Base-by-base conservation (phyloP, 1,140 invertebrate genomes). In the Dinothrombium tinctorium region DNA sequence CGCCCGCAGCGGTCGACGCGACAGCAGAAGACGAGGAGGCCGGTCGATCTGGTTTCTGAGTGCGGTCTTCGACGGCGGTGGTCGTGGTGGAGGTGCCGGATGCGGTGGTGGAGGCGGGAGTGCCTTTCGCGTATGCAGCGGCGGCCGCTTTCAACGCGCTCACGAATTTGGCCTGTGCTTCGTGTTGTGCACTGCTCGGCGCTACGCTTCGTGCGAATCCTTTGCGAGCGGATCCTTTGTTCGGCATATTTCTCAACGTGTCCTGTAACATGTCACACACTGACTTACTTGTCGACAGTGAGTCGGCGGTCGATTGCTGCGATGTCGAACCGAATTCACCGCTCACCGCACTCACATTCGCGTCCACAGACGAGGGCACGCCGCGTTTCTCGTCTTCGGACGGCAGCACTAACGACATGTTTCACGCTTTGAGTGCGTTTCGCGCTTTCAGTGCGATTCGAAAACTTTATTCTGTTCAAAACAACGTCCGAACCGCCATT, bases 281-380 rank as follows among this genome's bases (percentile, higher is more conserved):
- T 33, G n/a, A 45, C 41, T 33, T 42, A 42, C 35, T 20, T 14
- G 15, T 19, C 14, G 14, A 21, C 8, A 8, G 31, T 25, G 23
- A 55, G 48, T 37, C 56, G 51, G n/a, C n/a, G n/a, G n/a, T n/a
- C n/a, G n/a, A n/a, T n/a, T n/a, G n/a, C n/a, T n/a, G n/a, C n/a
- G n/a, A n/a, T n/a, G n/a, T n/a, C n/a, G n/a, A n/a, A n/a, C n/a
- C n/a, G n/a, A n/a, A n/a, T n/a, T n/a, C n/a, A n/a, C n/a, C n/a
- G n/a, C n/a, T n/a, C n/a, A n/a, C n/a, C n/a, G n/a, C n/a, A n/a
- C n/a, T n/a, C n/a, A n/a, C n/a, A n/a, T n/a, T n/a, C n/a, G n/a
- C n/a, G n/a, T n/a, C n/a, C n/a, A n/a, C n/a, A n/a, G n/a, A n/a
- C n/a, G n/a, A n/a, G n/a, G n/a, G n/a, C n/a, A n/a, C n/a, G n/a